phyloP scores from a whole-genome alignment of 2,113 vertebrate genomes.

The Butorides virescens region DNA sequence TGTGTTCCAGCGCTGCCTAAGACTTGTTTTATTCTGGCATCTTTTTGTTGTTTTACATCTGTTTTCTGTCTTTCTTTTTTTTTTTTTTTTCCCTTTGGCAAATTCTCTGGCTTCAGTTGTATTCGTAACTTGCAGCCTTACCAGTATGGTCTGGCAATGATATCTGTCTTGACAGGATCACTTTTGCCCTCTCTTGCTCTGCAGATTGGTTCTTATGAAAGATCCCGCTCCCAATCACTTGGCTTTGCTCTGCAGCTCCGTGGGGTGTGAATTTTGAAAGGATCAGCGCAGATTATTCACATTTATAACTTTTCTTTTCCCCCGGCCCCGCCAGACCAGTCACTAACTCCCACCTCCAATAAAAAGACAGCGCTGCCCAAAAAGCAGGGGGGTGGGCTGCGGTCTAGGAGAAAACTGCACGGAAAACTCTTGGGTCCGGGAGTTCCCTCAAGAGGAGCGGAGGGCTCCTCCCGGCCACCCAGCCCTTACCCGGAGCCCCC shows the following conservation, averaged over 20 bases:
- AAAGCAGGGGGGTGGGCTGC: neutral
- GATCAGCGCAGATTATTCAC: neutral
- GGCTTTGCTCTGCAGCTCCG: neutral
- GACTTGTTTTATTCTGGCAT: slow-evolving; percentile 21
- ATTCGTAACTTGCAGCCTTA: neutral
- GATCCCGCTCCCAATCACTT: neutral
- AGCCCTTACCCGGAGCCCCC: neutral
- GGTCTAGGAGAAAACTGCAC: neutral
- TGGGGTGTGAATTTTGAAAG: slow-evolving; percentile 5
- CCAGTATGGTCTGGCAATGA: neutral
- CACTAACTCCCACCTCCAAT: neutral
- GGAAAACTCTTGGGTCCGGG: neutral
- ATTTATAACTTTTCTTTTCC: neutral
- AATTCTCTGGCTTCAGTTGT: neutral
- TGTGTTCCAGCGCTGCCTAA: neutral
- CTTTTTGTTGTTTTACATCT: slow-evolving; percentile 32
- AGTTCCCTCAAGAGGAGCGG: neutral
- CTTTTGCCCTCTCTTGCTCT: neutral
- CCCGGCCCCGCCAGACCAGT: neutral
- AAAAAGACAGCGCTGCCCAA: neutral
- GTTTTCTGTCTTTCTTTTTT: neutral
- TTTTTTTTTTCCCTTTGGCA: neutral
- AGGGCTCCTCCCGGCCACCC: neutral
- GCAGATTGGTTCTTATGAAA: neutral
- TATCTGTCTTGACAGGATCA: slow-evolving; percentile 7